Conservation (phyloP, 2,797 vertebrate species). For the Thamnophis elegans region DNA sequence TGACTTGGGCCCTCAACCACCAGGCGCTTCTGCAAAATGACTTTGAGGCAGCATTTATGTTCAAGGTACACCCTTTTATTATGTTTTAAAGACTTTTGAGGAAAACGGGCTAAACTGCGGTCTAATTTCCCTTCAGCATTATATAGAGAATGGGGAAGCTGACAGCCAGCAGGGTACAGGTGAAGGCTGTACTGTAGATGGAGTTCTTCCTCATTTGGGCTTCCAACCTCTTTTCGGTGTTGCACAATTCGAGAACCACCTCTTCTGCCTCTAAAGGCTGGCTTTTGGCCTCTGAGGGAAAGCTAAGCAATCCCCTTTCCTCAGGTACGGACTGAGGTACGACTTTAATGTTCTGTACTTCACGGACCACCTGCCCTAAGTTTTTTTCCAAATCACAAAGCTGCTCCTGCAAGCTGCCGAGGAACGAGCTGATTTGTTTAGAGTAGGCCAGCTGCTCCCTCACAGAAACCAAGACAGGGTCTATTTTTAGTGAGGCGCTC, state of each 20-base stretch:
- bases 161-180: slow-evolving; percentile 79
- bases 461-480: slow-evolving; percentile 71
- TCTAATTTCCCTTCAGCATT: slow-evolving; percentile 79
- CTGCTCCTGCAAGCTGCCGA: slow-evolving; percentile 77
- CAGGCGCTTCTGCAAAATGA: slow-evolving; percentile 11
- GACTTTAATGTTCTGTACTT: slow-evolving; percentile 71
- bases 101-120: neutral
- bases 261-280: slow-evolving; percentile 68
- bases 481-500: slow-evolving; percentile 54
- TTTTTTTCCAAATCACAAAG: slow-evolving; percentile 77
- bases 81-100: neutral
- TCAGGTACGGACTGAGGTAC: slow-evolving; percentile 53
- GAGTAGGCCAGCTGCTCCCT: slow-evolving; percentile 77
- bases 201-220: slow-evolving; percentile 79
- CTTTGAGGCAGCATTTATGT: slow-evolving; percentile 7
- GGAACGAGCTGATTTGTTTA: slow-evolving; percentile 74
- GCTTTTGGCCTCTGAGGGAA: slow-evolving; percentile 50
- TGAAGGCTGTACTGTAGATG: slow-evolving; percentile 80
- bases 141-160: slow-evolving; percentile 84
- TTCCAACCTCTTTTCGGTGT: slow-evolving; percentile 80
- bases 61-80: slow-evolving; percentile 47
- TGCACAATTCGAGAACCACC: slow-evolving; percentile 75
- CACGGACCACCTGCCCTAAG: slow-evolving; percentile 68
- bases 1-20: neutral
- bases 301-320: slow-evolving; percentile 41